phyloP scores from a whole-genome alignment of 2,888 invertebrate genomes.

The Phengaris arion region DNA sequence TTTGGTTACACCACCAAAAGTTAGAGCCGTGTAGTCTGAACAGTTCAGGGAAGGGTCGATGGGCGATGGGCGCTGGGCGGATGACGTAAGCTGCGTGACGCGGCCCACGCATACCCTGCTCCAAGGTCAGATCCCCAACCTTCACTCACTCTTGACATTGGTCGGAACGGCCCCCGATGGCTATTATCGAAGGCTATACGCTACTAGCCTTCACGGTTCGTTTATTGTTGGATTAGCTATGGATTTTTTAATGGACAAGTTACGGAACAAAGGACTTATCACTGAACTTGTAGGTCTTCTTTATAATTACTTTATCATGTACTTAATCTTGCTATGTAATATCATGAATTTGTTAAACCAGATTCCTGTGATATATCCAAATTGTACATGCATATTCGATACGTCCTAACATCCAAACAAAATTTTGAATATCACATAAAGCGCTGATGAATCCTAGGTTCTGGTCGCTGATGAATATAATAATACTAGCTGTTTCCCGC shows the following conservation, averaged over 20 bases:
- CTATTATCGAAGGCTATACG: background rate
- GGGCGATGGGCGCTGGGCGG: slow-evolving; percentile 43
- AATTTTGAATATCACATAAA: background rate
- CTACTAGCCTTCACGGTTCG: background rate
- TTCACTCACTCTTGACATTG: slow-evolving; percentile 63
- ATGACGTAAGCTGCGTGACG: slow-evolving; percentile 67
- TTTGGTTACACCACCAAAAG: background rate
- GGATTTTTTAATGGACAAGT: slow-evolving; percentile 11
- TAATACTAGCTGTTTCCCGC: too few species aligned
- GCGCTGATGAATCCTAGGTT: background rate
- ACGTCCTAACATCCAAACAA: background rate
- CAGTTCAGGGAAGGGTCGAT: slow-evolving; percentile 46
- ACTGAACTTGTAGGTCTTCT: background rate
- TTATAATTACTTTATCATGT: background rate
- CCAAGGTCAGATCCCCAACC: slow-evolving; percentile 61
- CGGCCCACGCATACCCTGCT: slow-evolving; percentile 46
- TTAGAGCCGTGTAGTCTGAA: slow-evolving; percentile 44
- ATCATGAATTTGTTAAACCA: background rate
- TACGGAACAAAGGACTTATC: background rate
- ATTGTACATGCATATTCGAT: background rate
- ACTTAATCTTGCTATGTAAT: background rate
- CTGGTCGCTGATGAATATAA: too few species aligned
- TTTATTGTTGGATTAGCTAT: background rate
- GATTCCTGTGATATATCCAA: background rate
- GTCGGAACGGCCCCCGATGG: slow-evolving; percentile 23